A percentile compares a stretch with the other conserved stretches of the same genome.
Evolutionary conservation across 2,797 vertebrate genomes (phyloP).

Genomic region (Gastrophryne carolinensis): DNA sequence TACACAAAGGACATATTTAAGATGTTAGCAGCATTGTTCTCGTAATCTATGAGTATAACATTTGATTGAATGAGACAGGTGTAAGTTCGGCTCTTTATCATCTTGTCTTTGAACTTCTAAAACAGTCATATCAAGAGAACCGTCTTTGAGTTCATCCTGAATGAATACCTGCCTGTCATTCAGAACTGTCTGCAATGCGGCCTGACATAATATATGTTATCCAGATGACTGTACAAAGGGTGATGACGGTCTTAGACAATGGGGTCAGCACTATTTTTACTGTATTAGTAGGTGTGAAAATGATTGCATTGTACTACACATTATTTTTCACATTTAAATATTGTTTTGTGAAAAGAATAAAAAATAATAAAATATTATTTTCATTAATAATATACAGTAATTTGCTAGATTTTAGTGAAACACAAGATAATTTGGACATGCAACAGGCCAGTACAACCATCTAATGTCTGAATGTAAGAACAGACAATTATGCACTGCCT

Average conservation of each 20-base stretch:
- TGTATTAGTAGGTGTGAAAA: conserved; percentile 17
- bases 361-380: too few species aligned
- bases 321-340: too few species aligned
- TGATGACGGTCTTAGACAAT: conserved; percentile 26
- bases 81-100: conserved; percentile 54
- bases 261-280: neutral
- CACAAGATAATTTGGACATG: too few species aligned
- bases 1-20: conserved; percentile 23
- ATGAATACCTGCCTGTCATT: conserved; percentile 73
- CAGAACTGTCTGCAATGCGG: conserved; percentile 58
- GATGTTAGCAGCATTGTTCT: conserved; percentile 18
- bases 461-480: too few species aligned
- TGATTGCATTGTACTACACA: too few species aligned
- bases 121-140: conserved; percentile 62
- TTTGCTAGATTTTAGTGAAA: too few species aligned
- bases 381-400: neutral
- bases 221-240: conserved; percentile 52
- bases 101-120: conserved; percentile 55
- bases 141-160: conserved; percentile 68
- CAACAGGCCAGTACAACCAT: too few species aligned
- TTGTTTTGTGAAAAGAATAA: too few species aligned
- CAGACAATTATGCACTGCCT: too few species aligned
- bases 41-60: neutral
- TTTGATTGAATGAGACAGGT: conserved; percentile 63
- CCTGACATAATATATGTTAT: conserved; percentile 53